These are phyloP conservation scores for Drosophila bocqueti DNA, from an alignment of 1,140 invertebrate species.

Conservation along the genomic window DNA sequence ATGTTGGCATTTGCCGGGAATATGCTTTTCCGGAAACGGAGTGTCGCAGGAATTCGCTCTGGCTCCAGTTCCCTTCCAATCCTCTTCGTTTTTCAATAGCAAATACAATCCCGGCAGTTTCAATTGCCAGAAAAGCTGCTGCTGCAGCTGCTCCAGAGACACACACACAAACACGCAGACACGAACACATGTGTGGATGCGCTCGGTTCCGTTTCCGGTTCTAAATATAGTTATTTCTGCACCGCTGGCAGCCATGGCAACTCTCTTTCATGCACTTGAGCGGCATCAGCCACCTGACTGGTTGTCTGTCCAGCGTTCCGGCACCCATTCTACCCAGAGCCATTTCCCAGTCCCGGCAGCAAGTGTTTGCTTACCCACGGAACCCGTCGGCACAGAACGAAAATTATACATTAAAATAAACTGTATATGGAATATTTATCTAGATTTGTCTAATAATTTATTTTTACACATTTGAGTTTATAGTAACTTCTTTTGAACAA, in stretches of 20 bases:
- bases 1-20: constrained; percentile 31
- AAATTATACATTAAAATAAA: not conserved
- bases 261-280: constrained; percentile 66
- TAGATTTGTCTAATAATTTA: not conserved
- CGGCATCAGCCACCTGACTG: constrained; percentile 43
- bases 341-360: constrained; percentile 38
- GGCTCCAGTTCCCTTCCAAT: not conserved
- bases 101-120: constrained; percentile 56
- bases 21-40: constrained; percentile 3
- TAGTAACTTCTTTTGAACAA: too few species aligned
- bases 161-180: not conserved
- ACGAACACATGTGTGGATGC: constrained; percentile 40
- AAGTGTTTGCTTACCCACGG: constrained; percentile 53
- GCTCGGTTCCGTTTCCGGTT: constrained; percentile 62
- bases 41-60: constrained; percentile 3
- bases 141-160: constrained; percentile 21
- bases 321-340: constrained; percentile 31
- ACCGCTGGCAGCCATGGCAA: constrained; percentile 54
- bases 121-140: constrained; percentile 55
- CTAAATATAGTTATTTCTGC: constrained; percentile 71
- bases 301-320: constrained; percentile 21
- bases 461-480: too few species aligned
- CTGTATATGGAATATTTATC: not conserved
- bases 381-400: constrained; percentile 17
- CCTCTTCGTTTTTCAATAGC: constrained; percentile 33